phyloP scores from a whole-genome alignment of 2,888 invertebrate genomes.

The Gari tellinella region DNA sequence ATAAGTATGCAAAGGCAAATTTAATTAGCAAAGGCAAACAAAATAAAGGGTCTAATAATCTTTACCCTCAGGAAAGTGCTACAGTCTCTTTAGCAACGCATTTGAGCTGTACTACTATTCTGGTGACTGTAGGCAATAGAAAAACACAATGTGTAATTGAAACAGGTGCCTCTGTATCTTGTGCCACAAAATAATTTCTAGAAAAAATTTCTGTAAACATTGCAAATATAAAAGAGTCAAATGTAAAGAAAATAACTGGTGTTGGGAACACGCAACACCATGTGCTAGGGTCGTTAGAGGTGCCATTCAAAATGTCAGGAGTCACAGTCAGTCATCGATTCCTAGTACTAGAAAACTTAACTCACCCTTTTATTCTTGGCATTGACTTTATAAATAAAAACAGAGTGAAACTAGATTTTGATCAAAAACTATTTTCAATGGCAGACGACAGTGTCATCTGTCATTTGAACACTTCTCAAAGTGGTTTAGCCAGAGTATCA shows the following conservation, averaged over 20 bases:
- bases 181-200: background rate
- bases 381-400: background rate
- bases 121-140: background rate
- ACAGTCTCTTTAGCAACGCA: background rate
- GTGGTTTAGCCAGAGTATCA: background rate
- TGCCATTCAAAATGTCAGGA: background rate
- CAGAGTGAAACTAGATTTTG: background rate
- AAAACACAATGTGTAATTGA: background rate
- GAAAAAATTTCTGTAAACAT: background rate
- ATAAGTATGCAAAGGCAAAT: too few species aligned
- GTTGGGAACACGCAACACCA: conserved; percentile 8
- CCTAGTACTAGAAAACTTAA: background rate
- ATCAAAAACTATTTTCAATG: background rate
- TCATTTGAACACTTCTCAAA: background rate
- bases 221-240: too few species aligned
- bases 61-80: too few species aligned
- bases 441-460: background rate
- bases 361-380: conserved; percentile 4
- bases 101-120: background rate
- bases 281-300: background rate
- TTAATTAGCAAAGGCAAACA: background rate
- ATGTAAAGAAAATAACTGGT: background rate
- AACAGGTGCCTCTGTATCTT: conserved; percentile 4
- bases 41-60: too few species aligned
- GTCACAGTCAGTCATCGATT: background rate